phyloP scores from a whole-genome alignment of 2,888 invertebrate species.

The Oegoconia quadripuncta region DNA sequence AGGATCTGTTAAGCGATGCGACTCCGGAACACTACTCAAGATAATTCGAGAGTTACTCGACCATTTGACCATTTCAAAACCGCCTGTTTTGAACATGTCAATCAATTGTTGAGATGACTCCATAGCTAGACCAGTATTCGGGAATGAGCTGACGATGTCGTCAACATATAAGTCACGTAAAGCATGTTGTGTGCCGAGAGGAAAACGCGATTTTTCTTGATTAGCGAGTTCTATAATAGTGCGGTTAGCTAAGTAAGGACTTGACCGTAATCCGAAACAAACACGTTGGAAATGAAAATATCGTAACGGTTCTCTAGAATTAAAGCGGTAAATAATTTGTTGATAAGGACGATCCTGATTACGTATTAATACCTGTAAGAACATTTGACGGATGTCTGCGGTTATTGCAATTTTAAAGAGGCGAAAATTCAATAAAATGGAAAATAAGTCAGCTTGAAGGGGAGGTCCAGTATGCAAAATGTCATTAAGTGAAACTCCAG shows the following conservation, averaged over 20 bases:
- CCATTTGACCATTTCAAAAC: slow-evolving; percentile 9
- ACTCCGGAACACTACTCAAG: slow-evolving; percentile 2
- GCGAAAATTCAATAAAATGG: slow-evolving; percentile 3
- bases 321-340: slow-evolving; percentile 3
- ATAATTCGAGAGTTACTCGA: slow-evolving; percentile 7
- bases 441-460: slow-evolving; percentile 3
- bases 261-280: slow-evolving; percentile 3
- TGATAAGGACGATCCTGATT: neutral
- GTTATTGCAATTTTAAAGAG: neutral
- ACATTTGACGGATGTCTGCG: slow-evolving; percentile 9
- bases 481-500: slow-evolving; percentile 1
- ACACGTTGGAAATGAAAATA: slow-evolving; percentile 2
- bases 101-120: neutral
- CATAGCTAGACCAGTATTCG: slow-evolving; percentile 1
- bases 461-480: slow-evolving; percentile 1
- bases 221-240: slow-evolving; percentile 3
- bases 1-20: slow-evolving; percentile 2
- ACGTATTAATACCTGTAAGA: neutral
- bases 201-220: neutral
- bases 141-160: slow-evolving; percentile 6
- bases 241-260: slow-evolving; percentile 6
- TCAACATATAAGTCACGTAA: slow-evolving; percentile 7
- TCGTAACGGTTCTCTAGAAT: neutral
- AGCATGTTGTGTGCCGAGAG: neutral
- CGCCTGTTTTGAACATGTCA: slow-evolving; percentile 2